Evolutionary conservation across 2,797 vertebrate genomes (phyloP), one percentile per base, ranked within the genome.

Genomic region (Ptychobarbus kaznakovi): DNA sequence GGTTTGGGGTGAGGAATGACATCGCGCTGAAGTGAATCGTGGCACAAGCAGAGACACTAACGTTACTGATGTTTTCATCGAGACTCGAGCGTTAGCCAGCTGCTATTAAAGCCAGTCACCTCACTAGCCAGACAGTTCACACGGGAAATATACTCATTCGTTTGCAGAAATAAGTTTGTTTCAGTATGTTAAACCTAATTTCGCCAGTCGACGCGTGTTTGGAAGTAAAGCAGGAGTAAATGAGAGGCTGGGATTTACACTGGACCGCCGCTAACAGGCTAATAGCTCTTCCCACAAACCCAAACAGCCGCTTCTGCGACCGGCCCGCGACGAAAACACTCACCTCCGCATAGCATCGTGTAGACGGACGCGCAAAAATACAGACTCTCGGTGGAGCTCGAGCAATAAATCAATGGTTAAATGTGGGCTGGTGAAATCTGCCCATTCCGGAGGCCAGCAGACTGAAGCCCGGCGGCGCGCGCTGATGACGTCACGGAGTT

Each of bases 291-390:
- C 89, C 73, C 81, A 81, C 65, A 76, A 32, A 79, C 87, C 70
- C 83, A 81, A 8, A 74, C 51, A 65, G 51, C 61, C 1, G 76
- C 40, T 18, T 2, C 74, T 46, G 15, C 13, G 69, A 5, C 6
- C 6, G 2, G 68, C 66, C 38, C n/a, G 40, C 8, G 3, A 25
- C 6, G 32, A 4, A 73, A 61, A 28, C 18, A 92, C 94, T 75
- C 89, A 96, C 96, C 95, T 92, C 90, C 89, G 92, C 92, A 93
- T 95, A 91, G 93, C 96, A 96, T 96, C 86, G 92, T 95, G 94
- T 80, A 90, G 84, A 73, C 88, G 42, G 42, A 81, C 81, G 83
- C 44, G 86, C 87, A 35, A 28, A 80, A 20, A 81, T 38, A 68
- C 9, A 74, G n/a, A 83, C 42, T 86, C 46, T 80, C 66, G 77